phyloP scores from a whole-genome alignment of 2,113 vertebrate species.

The Halcyon senegalensis region DNA sequence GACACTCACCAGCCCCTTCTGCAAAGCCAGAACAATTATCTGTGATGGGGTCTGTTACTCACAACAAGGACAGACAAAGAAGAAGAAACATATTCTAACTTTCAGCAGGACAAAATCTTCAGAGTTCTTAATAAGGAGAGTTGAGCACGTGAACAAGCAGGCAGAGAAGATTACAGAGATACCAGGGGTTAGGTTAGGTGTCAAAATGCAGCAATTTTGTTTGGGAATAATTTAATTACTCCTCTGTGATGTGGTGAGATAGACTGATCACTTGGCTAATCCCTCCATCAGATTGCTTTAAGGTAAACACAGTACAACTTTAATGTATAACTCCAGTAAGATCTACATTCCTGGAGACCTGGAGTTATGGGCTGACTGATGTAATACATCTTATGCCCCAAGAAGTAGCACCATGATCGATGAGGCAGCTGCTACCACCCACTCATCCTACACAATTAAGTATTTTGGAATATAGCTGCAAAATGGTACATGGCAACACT shows the following conservation, averaged over 20 bases:
- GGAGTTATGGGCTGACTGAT: not conserved
- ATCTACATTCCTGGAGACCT: not conserved
- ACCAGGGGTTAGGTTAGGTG: not conserved
- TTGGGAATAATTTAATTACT: slow-evolving; percentile 18
- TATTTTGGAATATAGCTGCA: not conserved
- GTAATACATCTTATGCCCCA: not conserved
- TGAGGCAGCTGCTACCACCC: not conserved
- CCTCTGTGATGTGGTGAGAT: not conserved
- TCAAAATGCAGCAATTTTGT: not conserved
- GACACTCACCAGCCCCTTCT: not conserved
- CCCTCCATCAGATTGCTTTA: not conserved
- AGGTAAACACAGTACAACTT: slow-evolving; percentile 1
- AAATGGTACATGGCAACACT: not conserved
- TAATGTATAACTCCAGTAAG: not conserved
- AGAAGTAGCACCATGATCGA: not conserved
- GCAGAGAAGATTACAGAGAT: not conserved
- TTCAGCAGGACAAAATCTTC: not conserved
- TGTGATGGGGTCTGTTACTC: not conserved
- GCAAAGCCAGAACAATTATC: not conserved
- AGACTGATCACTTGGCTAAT: slow-evolving; percentile 16
- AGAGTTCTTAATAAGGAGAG: not conserved
- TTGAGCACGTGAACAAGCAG: not conserved
- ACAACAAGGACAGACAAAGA: not conserved
- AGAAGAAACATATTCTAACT: not conserved
- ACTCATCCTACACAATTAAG: not conserved